phyloP scores from a whole-genome alignment of 2,888 invertebrate genomes.

The Lasioglossum oenotherae region DNA sequence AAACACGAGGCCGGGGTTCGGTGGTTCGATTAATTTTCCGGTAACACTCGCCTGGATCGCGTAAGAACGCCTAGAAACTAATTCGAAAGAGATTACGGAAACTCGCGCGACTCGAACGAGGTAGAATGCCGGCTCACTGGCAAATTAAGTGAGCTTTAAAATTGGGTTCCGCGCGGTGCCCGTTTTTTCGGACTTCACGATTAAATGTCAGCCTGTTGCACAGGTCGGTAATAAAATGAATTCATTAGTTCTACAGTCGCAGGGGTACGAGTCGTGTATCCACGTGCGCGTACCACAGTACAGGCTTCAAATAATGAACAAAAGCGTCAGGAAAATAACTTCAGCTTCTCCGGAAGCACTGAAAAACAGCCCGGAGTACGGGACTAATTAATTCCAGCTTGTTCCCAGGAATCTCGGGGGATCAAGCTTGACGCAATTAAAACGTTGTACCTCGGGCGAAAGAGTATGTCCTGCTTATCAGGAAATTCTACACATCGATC shows the following conservation, averaged over 20 bases:
- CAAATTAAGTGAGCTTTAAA: background rate
- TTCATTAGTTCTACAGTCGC: background rate
- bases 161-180: too few species aligned
- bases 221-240: background rate
- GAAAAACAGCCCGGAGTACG: too few species aligned
- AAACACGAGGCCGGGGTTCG: background rate
- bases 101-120: background rate
- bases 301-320: background rate
- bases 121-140: background rate
- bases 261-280: background rate
- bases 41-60: background rate
- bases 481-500: background rate
- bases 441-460: background rate
- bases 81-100: background rate
- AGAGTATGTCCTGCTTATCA: background rate
- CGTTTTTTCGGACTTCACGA: background rate
- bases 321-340: background rate
- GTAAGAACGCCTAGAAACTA: background rate
- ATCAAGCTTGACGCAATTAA: slow-evolving; percentile 15
- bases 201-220: background rate
- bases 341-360: background rate
- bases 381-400: background rate
- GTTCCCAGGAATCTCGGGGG: background rate
- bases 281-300: background rate
- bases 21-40: background rate